phyloP scores from a whole-genome alignment of 2,113 vertebrate species.

The Anseranas semipalmata region DNA sequence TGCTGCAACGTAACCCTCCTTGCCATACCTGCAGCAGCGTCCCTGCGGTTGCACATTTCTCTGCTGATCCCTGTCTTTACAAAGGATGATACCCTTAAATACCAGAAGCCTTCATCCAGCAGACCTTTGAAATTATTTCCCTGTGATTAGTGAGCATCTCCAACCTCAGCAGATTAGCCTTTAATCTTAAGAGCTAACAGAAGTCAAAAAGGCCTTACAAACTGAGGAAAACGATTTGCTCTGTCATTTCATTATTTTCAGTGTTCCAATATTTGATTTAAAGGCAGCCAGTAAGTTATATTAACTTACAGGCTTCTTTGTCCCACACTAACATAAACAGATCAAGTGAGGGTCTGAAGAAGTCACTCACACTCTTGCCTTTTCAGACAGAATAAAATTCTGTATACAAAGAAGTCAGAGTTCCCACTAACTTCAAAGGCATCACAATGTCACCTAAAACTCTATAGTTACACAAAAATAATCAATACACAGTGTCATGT shows the following conservation, averaged over 20 bases:
- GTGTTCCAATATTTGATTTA: not conserved
- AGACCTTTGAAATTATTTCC: constrained; percentile 14
- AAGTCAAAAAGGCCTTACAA: not conserved
- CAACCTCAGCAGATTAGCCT: not conserved
- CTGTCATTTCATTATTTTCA: not conserved
- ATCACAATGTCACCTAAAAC: not conserved
- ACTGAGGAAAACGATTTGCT: not conserved
- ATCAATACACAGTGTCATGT: not conserved
- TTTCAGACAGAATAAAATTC: not conserved
- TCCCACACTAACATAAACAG: not conserved
- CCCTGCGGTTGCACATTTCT: not conserved
- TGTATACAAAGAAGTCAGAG: not conserved
- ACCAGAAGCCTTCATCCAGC: not conserved
- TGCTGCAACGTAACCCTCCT: not conserved
- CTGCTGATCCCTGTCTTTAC: constrained; percentile 8
- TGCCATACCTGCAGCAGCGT: not conserved
- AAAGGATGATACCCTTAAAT: not conserved
- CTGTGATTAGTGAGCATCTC: not conserved
- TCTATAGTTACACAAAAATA: not conserved
- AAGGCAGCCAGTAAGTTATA: not conserved
- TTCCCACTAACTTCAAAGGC: not conserved
- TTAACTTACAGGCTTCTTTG: not conserved
- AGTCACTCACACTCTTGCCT: not conserved
- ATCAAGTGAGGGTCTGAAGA: not conserved
- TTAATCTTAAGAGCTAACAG: not conserved